phyloP scores from a whole-genome alignment of 2,888 invertebrate species.

The Machimus rusticus region DNA sequence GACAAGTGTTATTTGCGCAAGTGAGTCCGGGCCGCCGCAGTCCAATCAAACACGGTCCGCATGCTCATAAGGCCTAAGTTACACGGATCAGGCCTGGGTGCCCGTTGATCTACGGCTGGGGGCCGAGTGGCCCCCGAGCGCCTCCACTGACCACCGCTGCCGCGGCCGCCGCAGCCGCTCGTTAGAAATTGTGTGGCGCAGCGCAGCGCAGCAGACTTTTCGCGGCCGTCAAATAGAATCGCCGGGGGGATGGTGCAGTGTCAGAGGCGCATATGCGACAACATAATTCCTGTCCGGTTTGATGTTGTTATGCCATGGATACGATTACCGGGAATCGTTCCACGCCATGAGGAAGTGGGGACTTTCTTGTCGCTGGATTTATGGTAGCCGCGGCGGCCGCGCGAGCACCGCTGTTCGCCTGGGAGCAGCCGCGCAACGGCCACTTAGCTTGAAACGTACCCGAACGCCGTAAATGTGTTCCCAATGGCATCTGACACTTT shows the following conservation, averaged over 20 bases:
- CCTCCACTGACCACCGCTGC: background rate
- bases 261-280: slow-evolving; percentile 41
- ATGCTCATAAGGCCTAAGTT: slow-evolving; percentile 27
- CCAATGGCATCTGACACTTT: slow-evolving; percentile 20
- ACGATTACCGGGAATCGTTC: slow-evolving; percentile 35
- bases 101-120: slow-evolving; percentile 24
- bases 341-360: slow-evolving; percentile 31
- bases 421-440: background rate
- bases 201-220: background rate
- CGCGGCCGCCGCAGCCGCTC: background rate
- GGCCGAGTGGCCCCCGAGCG: background rate
- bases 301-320: slow-evolving; percentile 38
- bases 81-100: slow-evolving; percentile 3
- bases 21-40: slow-evolving; percentile 33
- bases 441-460: slow-evolving; percentile 25
- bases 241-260: slow-evolving; percentile 36
- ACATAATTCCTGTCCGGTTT: slow-evolving; percentile 40
- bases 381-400: slow-evolving; percentile 13
- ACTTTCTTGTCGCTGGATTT: slow-evolving; percentile 36
- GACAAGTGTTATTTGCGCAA: slow-evolving; percentile 40
- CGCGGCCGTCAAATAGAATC: slow-evolving; percentile 23
- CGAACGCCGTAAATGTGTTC: slow-evolving; percentile 28
- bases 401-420: background rate
- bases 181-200: background rate
- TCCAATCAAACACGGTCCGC: slow-evolving; percentile 33